Base-by-base conservation (phyloP, 2,888 invertebrate genomes). In the Orchesellides sinensis region DNA sequence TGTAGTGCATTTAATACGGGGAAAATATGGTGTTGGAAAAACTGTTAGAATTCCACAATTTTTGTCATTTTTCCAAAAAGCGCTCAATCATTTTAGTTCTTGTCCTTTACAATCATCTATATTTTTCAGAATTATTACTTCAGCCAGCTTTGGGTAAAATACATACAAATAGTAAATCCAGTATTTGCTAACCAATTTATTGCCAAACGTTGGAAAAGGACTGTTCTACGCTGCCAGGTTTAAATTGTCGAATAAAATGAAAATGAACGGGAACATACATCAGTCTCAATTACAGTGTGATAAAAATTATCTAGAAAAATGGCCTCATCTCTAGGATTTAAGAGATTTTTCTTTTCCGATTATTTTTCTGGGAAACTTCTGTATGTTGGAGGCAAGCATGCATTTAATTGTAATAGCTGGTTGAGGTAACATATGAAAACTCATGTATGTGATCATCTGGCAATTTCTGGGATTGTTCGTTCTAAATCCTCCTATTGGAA, bases 361-460 rank as follows among this genome's bases (percentile, higher is more conserved):
- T n/a, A n/a, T n/a, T n/a, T 52, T 17, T 52, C 4, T 21, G 6
- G 10, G 25, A 40, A 14, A 40, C 40, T 14, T 5, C 10, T 5
- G n/a, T 40, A 40, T n/a, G 10, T 32, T 40, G 40, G 40, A 14
- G n/a, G 40, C 32, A 10, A 40, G n/a, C 10, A 40, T n/a, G 40
- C 10, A 40, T 40, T 14, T 32, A 40, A 40, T 40, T 10, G 40
- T 5, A 5, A n/a, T 40, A 10, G 40, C 40, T 40, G 40, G 10
- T 32, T 32, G 32, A 6, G 32, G n/a, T 40, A 40, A 14, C 40
- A 40, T 40, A n/a, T n/a, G 40, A 40, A n/a, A 32, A 10, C 32
- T 8, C 10, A n/a, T 14, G 40, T 17, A 49, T 49, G 49, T 74
- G 74, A 63, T 74, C 74, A 74, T 65, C 74, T 74, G 74, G 74